Evolutionary conservation across 2,888 invertebrate genomes (phyloP), one percentile per base, ranked within the genome.

Genomic region (Pristionchus mayeri): DNA sequence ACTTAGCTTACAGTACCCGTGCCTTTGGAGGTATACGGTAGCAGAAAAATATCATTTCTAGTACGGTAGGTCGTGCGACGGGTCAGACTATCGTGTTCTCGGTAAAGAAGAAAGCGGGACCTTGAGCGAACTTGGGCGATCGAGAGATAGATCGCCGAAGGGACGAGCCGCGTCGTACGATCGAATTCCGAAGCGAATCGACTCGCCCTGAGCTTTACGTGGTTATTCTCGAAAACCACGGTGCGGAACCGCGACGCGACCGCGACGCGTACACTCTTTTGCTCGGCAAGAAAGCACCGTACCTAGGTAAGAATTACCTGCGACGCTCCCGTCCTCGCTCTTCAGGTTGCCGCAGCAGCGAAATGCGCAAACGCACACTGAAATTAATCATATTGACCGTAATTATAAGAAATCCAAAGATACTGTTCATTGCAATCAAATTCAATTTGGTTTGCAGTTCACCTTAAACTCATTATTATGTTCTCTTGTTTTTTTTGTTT

Each of bases 291-390:
- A n/a, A n/a, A n/a, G n/a, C n/a, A n/a, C n/a, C 78, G n/a, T 78
- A 78, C 52, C 54, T 52, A 52, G 30, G 71, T 71, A 71, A 16
- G 71, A 71, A 71, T 71, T 71, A 57, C 84, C 87, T 86, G 50
- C 87, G 86, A 76, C 88, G 80, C 67, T 88, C 87, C 57, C 87
- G 84, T 60, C 87, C 85, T 84, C 87, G 85, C 78, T 81, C 40
- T 57, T 44, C 85, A 92, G 85, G 85, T 92, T 92, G 44, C 92
- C 92, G 83, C 91, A 92, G 84, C 92, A 92, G 9, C 92, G 90
- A 87, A 92, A 92, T 50, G 92, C 92, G 85, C 92, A 92, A 18
- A 92, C 92, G 85, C 92, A 92, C 84, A 91, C 91, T 92, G 86
- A 76, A 89, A 89, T n/a, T 37, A 44, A n/a, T 21, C 4, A 52